Base-by-base conservation (phyloP, 2,797 vertebrate species). In the Parambassis ranga region DNA sequence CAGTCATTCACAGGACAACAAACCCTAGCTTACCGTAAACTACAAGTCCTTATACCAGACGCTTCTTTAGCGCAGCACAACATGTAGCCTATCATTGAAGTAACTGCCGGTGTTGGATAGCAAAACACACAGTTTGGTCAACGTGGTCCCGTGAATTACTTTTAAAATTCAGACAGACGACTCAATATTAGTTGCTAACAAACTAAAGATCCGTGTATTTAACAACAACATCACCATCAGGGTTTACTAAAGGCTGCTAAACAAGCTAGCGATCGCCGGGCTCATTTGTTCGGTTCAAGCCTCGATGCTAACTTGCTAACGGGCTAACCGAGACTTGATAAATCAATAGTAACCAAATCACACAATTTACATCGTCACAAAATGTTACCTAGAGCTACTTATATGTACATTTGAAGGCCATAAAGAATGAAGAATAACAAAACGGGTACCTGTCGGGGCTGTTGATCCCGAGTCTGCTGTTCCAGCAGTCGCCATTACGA, bases 401-500 rank as follows among this genome's bases (percentile, higher is more conserved):
- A 0, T 10, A 16, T 3, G 22, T 10, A 37, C 5, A 10, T 26
- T 44, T 18, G 1, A 8, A 43, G 10, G 19, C 3, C 33, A 30
- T 0, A n/a, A 23, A 36, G 1, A 5, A 24, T 1, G 8, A 3
- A 36, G 0, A 10, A 33, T 13, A 16, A 23, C 4, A 0, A 0
- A 6, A 32, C 4, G 56, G 8, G 47, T 93, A 94, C 93, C 93
- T 92, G 93, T 87, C 71, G 85, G 89, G 80, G 83, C 85, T 71
- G 88, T 82, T 46, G 87, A 87, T 88, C 90, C 93, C 84, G 84
- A 78, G 67, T 93, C 92, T 77, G 85, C 86, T 67, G 81, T 83
- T 76, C 81, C 91, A 89, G 92, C 91, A 82, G 93, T 92, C 91
- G 93, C 93, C 93, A 94, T 94, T 90, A 91, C 79, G 87, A 47